Evolutionary conservation across 2,888 invertebrate genomes (phyloP).

Genomic region (Aromia moschata): DNA sequence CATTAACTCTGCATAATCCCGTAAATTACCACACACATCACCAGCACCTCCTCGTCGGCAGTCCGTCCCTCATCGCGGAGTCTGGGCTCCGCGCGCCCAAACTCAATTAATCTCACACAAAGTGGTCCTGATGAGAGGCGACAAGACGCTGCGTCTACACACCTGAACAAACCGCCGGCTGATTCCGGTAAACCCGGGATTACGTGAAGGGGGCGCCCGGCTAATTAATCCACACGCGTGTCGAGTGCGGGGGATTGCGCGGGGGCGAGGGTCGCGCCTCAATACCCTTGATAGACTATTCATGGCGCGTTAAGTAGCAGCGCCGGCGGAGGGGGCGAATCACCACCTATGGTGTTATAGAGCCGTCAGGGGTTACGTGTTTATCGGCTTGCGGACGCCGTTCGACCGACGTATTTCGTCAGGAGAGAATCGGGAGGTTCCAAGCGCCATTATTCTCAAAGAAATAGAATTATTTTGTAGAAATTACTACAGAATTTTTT

Average conservation of each 20-base stretch:
- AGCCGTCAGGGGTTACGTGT: slow-evolving; percentile 7
- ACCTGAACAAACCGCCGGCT: slow-evolving; percentile 25
- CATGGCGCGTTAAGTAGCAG: slow-evolving; percentile 28
- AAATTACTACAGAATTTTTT: too few species aligned
- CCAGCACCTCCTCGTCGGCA: too few species aligned
- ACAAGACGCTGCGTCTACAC: slow-evolving; percentile 23
- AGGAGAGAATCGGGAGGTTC: too few species aligned
- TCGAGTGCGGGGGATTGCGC: background rate
- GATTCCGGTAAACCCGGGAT: slow-evolving; percentile 14
- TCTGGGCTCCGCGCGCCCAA: slow-evolving; percentile 5
- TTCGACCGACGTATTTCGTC: too few species aligned
- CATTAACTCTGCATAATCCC: too few species aligned
- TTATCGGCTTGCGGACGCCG: slow-evolving; percentile 11
- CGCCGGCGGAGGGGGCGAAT: slow-evolving; percentile 1
- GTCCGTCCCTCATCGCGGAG: background rate
- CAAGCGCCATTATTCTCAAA: too few species aligned
- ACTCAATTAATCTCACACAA: slow-evolving; percentile 23
- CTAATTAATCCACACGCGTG: slow-evolving; percentile 18
- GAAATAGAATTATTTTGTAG: too few species aligned
- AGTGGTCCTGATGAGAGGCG: slow-evolving; percentile 20
- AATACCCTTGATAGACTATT: slow-evolving; percentile 32
- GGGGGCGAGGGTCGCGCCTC: slow-evolving; percentile 12
- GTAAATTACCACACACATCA: too few species aligned
- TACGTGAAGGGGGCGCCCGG: slow-evolving; percentile 9
- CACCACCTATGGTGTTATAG: slow-evolving; percentile 12